Conservation (phyloP, 2,888 invertebrate species). For the Ichneumoninae sp. region DNA sequence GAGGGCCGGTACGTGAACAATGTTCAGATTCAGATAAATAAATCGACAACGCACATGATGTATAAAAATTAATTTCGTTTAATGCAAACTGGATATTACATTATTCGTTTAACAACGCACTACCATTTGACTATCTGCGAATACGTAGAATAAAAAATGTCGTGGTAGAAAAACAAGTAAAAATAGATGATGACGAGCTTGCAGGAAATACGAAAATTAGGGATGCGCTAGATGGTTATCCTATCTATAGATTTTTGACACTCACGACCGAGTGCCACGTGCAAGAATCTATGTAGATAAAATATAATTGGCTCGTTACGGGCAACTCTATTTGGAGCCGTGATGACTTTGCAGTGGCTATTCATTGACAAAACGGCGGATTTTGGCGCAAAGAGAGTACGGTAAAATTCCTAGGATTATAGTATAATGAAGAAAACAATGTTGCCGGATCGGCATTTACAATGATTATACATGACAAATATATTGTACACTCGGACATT, state of each 20-base stretch:
- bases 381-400: background rate
- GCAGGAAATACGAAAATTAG: background rate
- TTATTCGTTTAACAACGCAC: slow-evolving; percentile 19
- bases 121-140: slow-evolving; percentile 52
- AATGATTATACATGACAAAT: background rate
- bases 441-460: background rate
- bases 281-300: background rate
- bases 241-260: background rate
- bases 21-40: slow-evolving; percentile 49
- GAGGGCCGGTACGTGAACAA: slow-evolving; percentile 48
- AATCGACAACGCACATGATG: slow-evolving; percentile 52
- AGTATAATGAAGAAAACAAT: background rate
- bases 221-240: background rate
- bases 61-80: slow-evolving; percentile 71
- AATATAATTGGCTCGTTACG: background rate
- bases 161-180: slow-evolving; percentile 52
- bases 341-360: background rate
- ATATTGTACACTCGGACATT: background rate
- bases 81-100: slow-evolving; percentile 71
- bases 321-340: background rate
- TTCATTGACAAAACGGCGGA: background rate
- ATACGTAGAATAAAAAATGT: slow-evolving; percentile 62
- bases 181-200: slow-evolving; percentile 53
- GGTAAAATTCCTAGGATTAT: background rate
- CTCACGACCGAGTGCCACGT: slow-evolving; percentile 3